Base-by-base conservation (phyloP, 2,888 invertebrate species). In the Tortricodes alternella region DNA sequence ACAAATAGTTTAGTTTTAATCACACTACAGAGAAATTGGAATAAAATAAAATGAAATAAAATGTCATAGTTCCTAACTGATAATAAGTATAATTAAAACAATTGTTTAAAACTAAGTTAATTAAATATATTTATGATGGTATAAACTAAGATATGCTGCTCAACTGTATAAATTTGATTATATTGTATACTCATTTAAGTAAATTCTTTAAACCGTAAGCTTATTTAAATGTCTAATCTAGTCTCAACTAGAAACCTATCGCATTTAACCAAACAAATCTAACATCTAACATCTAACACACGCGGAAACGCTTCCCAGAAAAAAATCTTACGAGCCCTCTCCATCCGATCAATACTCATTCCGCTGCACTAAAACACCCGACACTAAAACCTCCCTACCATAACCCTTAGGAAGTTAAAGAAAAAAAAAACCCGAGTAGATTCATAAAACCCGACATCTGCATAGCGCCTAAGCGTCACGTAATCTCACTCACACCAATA, bases 361-460 rank as follows among this genome's bases (percentile, higher is more conserved):
- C 52, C 18, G 6, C 18, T 46, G 50, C 56, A 50, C 49, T 56
- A 44, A 49, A 55, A 55, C 41, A 29, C 44, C 51, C 51, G 44
- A 53, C 29, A 37, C 52, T 49, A 56, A 56, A 41, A 49, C 32
- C 9, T 29, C n/a, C 44, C 44, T 29, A 29, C 43, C 29, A 34
- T 53, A 27, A 32, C 58, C 53, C 64, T 59, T 63, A 71, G 67
- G 63, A 70, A 66, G 13, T 21, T 27, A 11, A 29, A n/a, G 38
- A 32, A 24, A 48, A 71, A 66, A 67, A 68, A 70, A 61, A 63
- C 60, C 55, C 65, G 65, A 70, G 66, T 71, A 62, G 63, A 65
- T 72, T 74, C 70, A 70, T 69, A 74, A 76, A 71, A 71, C 69
- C 69, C 60, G 46, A 76, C 85, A 89, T 89, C 88, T 89, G 89